Conservation (phyloP, 2,113 vertebrate species). For the Corythornis vintsioides region DNA sequence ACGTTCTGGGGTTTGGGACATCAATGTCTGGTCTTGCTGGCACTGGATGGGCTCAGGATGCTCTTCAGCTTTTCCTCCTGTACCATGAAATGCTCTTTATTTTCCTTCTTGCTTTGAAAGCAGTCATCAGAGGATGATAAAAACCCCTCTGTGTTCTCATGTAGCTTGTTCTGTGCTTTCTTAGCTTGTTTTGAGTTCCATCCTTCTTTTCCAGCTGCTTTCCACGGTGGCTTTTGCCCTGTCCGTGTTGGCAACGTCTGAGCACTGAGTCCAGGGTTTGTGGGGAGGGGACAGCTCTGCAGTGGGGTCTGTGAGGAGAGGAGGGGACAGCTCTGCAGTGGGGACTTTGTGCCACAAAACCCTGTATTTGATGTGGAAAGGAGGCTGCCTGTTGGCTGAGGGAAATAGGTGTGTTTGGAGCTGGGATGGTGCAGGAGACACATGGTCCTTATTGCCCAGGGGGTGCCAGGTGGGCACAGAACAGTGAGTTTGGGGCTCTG, state of each 20-base stretch:
- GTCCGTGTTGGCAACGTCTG: too few relatives aligned
- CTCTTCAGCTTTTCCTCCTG: not conserved
- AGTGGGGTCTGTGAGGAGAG: not conserved
- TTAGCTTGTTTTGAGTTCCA: not conserved
- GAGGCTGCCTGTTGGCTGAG: too few relatives aligned
- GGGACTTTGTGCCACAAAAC: not conserved
- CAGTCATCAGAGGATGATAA: not conserved
- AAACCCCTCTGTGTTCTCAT: not conserved
- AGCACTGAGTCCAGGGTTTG: too few relatives aligned
- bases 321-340: not conserved
- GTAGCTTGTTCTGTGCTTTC: not conserved
- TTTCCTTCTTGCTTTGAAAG: not conserved
- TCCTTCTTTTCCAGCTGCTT: not conserved
- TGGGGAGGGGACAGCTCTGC: not conserved
- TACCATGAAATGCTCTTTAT: not conserved
- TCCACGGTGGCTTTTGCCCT: not conserved
- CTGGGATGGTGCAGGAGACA: not conserved
- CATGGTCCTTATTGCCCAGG: not conserved
- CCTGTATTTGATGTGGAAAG: too few relatives aligned
- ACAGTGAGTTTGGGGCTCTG: not conserved
- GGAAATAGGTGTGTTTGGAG: rapidly evolving
- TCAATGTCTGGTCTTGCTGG: not conserved
- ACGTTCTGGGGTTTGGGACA: not conserved
- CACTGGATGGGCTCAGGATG: not conserved
- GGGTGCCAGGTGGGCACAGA: not conserved